Percentiles rank a stretch among this genome's conserved stretches.
These are phyloP conservation scores for Eurosta solidaginis DNA, from an alignment of 1,140 invertebrate genomes.

Conservation along the genomic window DNA sequence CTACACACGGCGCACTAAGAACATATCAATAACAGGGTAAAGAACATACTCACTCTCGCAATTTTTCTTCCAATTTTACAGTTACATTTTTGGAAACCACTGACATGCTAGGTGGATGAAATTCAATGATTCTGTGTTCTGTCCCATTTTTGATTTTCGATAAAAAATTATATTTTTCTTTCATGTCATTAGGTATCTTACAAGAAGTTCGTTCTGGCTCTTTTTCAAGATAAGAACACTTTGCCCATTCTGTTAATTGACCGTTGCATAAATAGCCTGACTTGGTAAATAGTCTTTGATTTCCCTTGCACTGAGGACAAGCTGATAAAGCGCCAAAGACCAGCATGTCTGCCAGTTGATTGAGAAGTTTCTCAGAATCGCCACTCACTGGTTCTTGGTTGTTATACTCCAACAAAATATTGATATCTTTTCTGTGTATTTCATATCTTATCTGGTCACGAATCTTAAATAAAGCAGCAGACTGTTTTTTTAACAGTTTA, in stretches of 20 bases:
- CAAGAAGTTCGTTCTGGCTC: conserved; percentile 78
- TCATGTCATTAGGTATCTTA: conserved; percentile 71
- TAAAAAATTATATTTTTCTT: conserved; percentile 67
- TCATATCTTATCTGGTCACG: conserved; percentile 61
- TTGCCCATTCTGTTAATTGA: conserved; percentile 86
- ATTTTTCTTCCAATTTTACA: conserved; percentile 64
- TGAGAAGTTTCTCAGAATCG: conserved; percentile 71
- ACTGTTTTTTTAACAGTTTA: conserved; percentile 75
- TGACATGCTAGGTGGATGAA: conserved; percentile 62
- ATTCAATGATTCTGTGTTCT: conserved; percentile 67
- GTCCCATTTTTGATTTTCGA: conserved; percentile 72
- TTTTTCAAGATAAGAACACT: conserved; percentile 76
- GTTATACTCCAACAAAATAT: conserved; percentile 74
- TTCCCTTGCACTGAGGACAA: conserved; percentile 80
- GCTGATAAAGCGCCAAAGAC: conserved; percentile 81
- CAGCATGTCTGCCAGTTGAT: conserved; percentile 81
- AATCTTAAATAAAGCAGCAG: conserved; percentile 76
- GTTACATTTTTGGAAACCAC: conserved; percentile 53
- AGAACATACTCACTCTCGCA: conserved; percentile 54
- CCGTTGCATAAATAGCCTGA: conserved; percentile 82
- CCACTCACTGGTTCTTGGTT: conserved; percentile 70
- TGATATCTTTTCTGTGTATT: conserved; percentile 67
- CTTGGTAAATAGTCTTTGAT: conserved; percentile 74
- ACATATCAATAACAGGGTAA: background rate
- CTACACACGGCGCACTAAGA: too few species aligned